These are phyloP conservation scores for Eudasyphora cyanicolor DNA, from an alignment of 2,888 invertebrate genomes.

Conservation along the genomic window DNA sequence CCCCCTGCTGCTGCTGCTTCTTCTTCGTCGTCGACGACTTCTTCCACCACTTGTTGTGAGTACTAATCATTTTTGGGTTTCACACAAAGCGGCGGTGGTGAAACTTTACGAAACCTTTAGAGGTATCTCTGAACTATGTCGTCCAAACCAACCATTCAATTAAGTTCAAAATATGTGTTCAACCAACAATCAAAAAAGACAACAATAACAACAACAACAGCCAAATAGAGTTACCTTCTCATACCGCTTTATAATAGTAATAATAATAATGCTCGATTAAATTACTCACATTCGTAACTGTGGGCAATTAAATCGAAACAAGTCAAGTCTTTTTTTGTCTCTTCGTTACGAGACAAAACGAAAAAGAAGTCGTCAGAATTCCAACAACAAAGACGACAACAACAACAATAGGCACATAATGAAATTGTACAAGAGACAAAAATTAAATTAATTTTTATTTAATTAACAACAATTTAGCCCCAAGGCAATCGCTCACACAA, in stretches of 20 bases:
- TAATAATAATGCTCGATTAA: conserved; percentile 21
- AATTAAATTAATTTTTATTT: conserved; percentile 12
- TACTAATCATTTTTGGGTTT: conserved; percentile 54
- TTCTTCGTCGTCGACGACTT: no score
- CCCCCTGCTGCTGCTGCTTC: not conserved
- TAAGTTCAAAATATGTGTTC: conserved; percentile 56
- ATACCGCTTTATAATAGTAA: not conserved
- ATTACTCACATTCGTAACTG: conserved; percentile 12
- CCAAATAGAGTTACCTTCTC: conserved; percentile 2
- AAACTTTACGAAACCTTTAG: conserved; percentile 44
- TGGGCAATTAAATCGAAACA: conserved; percentile 25
- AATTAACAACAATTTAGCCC: conserved; percentile 21
- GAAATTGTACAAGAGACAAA: not conserved
- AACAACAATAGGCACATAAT: not conserved
- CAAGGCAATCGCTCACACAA: conserved; percentile 18
- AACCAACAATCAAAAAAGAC: conserved; percentile 36
- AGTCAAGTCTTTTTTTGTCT: no score
- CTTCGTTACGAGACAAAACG: not conserved
- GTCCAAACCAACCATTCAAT: conserved; percentile 35
- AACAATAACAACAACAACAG: no score
- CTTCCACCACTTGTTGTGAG: no score
- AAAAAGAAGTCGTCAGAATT: conserved; percentile 5
- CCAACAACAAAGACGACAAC: not conserved
- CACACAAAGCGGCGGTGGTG: no score
- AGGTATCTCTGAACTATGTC: not conserved